A percentile compares a stretch with the other conserved stretches of the same genome.
Conservation (phyloP, 2,888 invertebrate genomes). For the Chromoteleia sp. region DNA sequence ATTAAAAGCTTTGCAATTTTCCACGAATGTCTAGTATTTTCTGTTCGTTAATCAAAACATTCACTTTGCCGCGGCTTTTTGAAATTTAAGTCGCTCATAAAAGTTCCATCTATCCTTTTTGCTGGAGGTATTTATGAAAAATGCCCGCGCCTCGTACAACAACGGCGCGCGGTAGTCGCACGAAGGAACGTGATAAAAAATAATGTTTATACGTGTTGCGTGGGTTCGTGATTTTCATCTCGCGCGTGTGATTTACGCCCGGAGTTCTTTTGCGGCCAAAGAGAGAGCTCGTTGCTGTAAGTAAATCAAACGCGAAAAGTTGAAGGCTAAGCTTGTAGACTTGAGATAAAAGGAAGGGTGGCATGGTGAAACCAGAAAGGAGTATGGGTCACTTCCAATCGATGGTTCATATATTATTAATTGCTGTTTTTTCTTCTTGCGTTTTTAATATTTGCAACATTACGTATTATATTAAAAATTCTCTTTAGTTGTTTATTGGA, state of each 20-base stretch:
- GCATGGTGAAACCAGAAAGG: background rate
- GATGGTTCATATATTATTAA: background rate
- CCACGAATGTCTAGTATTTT: background rate
- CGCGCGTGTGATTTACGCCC: slow-evolving; percentile 47
- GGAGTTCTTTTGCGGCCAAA: slow-evolving; percentile 28
- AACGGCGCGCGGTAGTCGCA: slow-evolving; percentile 10
- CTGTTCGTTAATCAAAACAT: slow-evolving; percentile 43
- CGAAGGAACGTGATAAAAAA: slow-evolving; percentile 53
- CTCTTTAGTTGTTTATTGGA: too few relatives aligned
- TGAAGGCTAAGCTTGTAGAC: slow-evolving; percentile 9
- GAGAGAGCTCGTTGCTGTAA: slow-evolving; percentile 28
- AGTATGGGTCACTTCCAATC: background rate
- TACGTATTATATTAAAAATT: too few relatives aligned
- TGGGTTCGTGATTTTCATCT: slow-evolving; percentile 55
- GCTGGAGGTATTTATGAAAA: slow-evolving; percentile 47
- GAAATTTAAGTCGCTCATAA: slow-evolving; percentile 43
- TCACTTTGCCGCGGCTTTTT: slow-evolving; percentile 32
- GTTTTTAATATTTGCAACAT: background rate
- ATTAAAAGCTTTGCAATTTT: background rate
- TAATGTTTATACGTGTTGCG: slow-evolving; percentile 56
- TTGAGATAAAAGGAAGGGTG: slow-evolving; percentile 16
- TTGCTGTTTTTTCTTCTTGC: background rate
- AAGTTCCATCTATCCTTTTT: slow-evolving; percentile 36
- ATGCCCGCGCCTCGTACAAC: slow-evolving; percentile 23
- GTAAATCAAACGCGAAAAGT: slow-evolving; percentile 50